Evolutionary conservation across 2,113 vertebrate genomes (phyloP), one percentile per base, ranked within the genome.

Genomic region (Hippopotamus amphibius): DNA sequence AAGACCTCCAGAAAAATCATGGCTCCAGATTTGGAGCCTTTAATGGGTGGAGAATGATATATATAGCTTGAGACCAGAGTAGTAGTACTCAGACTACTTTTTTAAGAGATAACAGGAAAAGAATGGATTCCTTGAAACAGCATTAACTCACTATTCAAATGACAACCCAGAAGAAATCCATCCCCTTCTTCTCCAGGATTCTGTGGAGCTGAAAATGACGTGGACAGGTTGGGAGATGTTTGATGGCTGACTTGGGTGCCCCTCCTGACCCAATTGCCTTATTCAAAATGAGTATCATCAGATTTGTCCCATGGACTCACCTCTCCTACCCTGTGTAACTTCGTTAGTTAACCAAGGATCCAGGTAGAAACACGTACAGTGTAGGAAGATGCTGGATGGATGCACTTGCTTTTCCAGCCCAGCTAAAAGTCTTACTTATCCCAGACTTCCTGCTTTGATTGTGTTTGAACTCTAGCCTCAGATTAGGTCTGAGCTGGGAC

Each of bases 241-340:
- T 57, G 65, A 37, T 53, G 21, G 2, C 74, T 82, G 33, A 66
- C 19, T 37, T 87, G 41, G 79, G 33, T 81, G 6, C 19, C 22
- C 55, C 41, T 92, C 61, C 43, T 96, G 43, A 88, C 14, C 59
- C 17, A 53, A 16, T 28, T 96, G 15, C 81, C 63, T 92, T 87
- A 63, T 41, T 96, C 21, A 65, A 61, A 96, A 69, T 17, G 91
- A 95, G 83, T 80, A 37, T 83, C 63, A 72, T 95, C 7, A 87
- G 65, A 43, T 68, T 95, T 92, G 22, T 82, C 48, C 68, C 33
- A 5, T 28, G 43, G 63, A 83, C 22, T 92, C 48, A 61, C 66
- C 24, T 97, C 9, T 89, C 26, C n/a, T 89, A 61, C 41, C 16
- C 15, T 77, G 3, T 59, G 7, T 83, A 77, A 79, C 24, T 90